Base-by-base conservation (phyloP, 2,113 vertebrate genomes). In the Ursus arctos region DNA sequence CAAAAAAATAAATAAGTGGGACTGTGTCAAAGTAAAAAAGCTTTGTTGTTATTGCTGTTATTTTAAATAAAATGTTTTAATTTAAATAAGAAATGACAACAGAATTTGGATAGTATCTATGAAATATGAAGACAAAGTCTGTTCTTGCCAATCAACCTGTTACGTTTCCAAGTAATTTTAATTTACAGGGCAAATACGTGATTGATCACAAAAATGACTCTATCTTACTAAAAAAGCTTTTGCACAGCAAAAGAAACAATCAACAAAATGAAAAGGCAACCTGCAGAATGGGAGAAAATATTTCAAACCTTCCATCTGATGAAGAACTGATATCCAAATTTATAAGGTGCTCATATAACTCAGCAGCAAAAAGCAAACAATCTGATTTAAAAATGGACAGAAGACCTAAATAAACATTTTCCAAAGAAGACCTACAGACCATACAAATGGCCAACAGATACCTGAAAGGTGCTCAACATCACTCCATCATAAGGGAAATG, bases 101-200 rank as follows among this genome's bases (percentile, higher is more conserved):
- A 85, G 28, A 88, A 83, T 33, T 67, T 72, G 53, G 6, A 61
- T 59, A 82, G 43, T 40, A 91, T 61, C 79, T 92, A 31, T 51
- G 36, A 80, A 82, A 40, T 51, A 92, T 63, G 61, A 94, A 92
- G 43, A 55, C 6, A 85, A 94, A 79, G 49, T 88, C 49, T 94
- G 19, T 79, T 92, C 24, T 88, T 88, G 7, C 28, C 47, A 88
- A 79, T 88, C 51, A 91, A 77, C 0, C 18, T 94, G 10, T 84
- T 88, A 49, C 11, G 53, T 80, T 84, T 65, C 63, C 33, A 94
- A 84, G 36, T 24, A 59, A 74, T 21, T 94, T 80, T 57, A 83
- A 91, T 40, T 47, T 90, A 11, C 4, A 63, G 31, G 31, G 15
- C 31, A 94, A 90, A 65, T 67, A 61, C 21, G 63, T 26, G 2